Conservation (phyloP, 2,113 vertebrate species). For the Pelusios castaneus region DNA sequence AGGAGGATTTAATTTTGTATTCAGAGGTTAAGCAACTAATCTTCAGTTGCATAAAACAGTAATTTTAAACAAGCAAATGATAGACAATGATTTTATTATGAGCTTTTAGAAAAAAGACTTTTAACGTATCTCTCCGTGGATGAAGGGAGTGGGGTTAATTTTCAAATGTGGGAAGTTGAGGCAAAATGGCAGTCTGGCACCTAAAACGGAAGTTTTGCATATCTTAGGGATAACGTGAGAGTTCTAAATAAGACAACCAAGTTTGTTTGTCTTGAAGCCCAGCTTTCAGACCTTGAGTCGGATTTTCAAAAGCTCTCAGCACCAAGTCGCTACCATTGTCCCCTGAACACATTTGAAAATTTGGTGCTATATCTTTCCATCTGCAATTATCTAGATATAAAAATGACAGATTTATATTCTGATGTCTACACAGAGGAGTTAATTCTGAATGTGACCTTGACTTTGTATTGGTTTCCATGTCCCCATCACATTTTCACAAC, state of each 20-base stretch:
- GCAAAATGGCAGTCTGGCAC: background rate
- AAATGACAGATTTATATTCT: too few species aligned
- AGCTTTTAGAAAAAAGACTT: background rate
- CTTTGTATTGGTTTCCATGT: background rate
- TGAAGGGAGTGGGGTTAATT: background rate
- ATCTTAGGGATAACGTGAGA: too few species aligned
- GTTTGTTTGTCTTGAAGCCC: too few species aligned
- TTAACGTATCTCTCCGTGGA: background rate
- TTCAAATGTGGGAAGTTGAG: background rate
- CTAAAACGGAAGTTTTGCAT: background rate
- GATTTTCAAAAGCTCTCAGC: background rate
- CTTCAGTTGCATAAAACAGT: background rate
- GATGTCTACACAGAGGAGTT: too few species aligned
- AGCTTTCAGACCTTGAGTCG: background rate
- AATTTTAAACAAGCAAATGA: background rate
- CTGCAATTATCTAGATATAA: too few species aligned
- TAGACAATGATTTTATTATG: background rate
- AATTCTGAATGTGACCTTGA: too few species aligned
- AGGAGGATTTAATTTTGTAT: background rate
- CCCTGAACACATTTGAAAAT: background rate
- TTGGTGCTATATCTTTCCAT: background rate
- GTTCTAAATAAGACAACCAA: background rate
- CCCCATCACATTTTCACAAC: too few species aligned
- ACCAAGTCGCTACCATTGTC: background rate
- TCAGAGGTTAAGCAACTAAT: background rate